Evolutionary conservation across 2,113 vertebrate genomes (phyloP), one percentile per base, ranked within the genome.

Genomic region (Labeo rohita): DNA sequence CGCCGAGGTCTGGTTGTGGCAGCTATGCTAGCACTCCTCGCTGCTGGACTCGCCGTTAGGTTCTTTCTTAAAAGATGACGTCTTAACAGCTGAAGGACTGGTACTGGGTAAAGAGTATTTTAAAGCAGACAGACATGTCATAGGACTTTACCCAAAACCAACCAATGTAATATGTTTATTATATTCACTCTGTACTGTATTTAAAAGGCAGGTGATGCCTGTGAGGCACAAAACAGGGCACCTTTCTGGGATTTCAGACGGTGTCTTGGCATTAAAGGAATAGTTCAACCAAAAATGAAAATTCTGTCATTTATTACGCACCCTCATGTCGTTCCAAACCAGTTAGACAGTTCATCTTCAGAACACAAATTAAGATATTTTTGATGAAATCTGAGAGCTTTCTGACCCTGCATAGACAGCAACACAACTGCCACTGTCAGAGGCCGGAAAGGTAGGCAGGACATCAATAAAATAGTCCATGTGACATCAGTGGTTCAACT

Each of bases 1-100:
- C 90, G 84, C 3, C 84, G 94, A 10, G 89, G 91, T 1, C 80
- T 94, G 59, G 78, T 84, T 85, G 56, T 95, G 70, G 90, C 85
- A 47, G n/a, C 21, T 74, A 95, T 94, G 93, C 82, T 95, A 0
- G 68, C 74, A n/a, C 86, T 95, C 45, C 87, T 95, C 23, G 90
- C 87, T 78, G 84, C 28, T 52, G 94, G 94, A 73, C 90, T 95
- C 61, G 77, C 88, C 34, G 43, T 88, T 10, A 92, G 91, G 68
- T 9, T 91, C 15, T 5, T 93, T 5, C 76, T 91, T 1, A 70
- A 88, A 10, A 91, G 78, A 21, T 92, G 89, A 92, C 36, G 45
- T 39, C 28, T 9, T 52, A 68, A 23, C 13, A 83, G 15, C 61
- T 36, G 8, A 66, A 80, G 21, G 54, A 80, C 54, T 66, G 36